Evolutionary conservation across 2,113 vertebrate species (phyloP).

Genomic region (Eulemur macaco): DNA sequence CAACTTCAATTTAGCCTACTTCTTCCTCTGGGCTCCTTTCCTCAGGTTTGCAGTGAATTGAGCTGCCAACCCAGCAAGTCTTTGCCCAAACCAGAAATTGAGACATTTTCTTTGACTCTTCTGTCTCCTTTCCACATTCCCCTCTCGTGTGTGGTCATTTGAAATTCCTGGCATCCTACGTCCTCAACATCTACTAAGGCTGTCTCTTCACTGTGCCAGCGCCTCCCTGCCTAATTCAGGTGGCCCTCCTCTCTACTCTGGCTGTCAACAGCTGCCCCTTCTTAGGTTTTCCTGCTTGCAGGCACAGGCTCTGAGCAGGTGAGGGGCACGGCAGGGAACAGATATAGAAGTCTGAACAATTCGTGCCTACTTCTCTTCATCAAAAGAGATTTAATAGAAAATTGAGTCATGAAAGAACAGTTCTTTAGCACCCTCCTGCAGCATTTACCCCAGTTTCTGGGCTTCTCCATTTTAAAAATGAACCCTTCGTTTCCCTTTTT

Average conservation of each 20-base stretch:
- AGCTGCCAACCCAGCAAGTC: not conserved
- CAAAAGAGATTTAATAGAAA: not conserved
- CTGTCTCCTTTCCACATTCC: not conserved
- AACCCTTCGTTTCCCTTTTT: not conserved
- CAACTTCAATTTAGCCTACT: not conserved
- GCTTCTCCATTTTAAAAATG: not conserved
- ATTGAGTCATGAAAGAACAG: not conserved
- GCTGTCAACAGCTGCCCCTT: not conserved
- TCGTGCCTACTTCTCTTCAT: not conserved
- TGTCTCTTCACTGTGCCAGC: not conserved
- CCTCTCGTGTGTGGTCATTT: fast-evolving
- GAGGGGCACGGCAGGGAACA: not conserved
- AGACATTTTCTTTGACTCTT: not conserved
- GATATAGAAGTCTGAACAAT: not conserved
- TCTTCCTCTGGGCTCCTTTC: not conserved
- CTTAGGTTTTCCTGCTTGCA: not conserved
- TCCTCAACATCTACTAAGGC: not conserved
- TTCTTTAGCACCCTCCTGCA: not conserved
- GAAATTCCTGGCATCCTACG: not conserved
- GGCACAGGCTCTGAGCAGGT: fast-evolving
- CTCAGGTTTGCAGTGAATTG: not conserved
- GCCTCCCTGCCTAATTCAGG: not conserved
- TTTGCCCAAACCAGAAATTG: not conserved
- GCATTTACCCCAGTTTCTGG: not conserved
- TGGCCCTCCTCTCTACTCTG: not conserved